phyloP scores from a whole-genome alignment of 2,888 invertebrate species.

The Hydraecia micacea region DNA sequence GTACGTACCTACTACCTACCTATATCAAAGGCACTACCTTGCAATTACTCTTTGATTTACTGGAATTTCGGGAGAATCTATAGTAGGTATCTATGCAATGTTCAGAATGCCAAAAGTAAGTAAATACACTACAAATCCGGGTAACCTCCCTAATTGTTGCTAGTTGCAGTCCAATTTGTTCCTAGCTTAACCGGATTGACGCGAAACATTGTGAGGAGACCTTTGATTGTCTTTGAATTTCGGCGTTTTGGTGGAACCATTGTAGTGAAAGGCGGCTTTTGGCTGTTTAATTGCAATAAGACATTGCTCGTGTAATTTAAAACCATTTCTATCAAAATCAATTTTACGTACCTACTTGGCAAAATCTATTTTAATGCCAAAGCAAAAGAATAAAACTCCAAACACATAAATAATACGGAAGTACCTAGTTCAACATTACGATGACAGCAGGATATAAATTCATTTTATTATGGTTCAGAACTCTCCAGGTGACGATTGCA shows the following conservation, averaged over 20 bases:
- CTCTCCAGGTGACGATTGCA: conserved; percentile 55
- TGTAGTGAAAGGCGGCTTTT: neutral
- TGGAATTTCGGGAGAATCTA: neutral
- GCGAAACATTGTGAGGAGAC: neutral
- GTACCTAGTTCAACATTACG: conserved; percentile 9
- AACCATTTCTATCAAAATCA: neutral
- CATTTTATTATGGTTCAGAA: conserved; percentile 38
- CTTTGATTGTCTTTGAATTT: conserved; percentile 6
- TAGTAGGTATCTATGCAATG: neutral
- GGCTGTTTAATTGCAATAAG: neutral
- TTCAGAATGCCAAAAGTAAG: neutral
- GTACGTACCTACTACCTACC: neutral
- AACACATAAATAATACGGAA: neutral
- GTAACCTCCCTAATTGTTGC: conserved; percentile 17
- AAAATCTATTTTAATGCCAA: neutral
- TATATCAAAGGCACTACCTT: too few species aligned
- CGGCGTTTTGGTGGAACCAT: neutral
- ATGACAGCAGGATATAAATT: conserved; percentile 32
- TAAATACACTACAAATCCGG: conserved; percentile 23
- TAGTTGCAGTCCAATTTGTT: conserved; percentile 35
- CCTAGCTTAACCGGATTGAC: conserved; percentile 7
- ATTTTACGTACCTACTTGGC: neutral
- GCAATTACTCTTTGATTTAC: neutral
- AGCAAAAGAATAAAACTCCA: neutral
- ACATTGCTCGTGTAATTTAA: neutral